Evolutionary conservation across 2,888 invertebrate species (phyloP), one percentile per base, ranked within the genome.

Genomic region (Elegia similella): DNA sequence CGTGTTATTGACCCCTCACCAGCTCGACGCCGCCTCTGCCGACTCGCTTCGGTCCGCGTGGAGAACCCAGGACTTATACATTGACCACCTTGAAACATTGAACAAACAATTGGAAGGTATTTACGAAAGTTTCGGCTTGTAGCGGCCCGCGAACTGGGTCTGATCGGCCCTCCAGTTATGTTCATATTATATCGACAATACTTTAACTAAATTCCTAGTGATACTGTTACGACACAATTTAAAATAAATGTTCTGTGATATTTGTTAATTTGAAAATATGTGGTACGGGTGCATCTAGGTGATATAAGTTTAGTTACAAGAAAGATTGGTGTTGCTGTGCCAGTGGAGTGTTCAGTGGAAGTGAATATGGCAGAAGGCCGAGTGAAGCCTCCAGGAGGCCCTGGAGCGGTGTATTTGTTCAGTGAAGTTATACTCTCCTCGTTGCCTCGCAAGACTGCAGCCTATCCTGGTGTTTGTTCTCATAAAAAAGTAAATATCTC

Each of bases 61-160:
- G 95, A 93, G 92, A 84, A 93, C 93, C 84, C 95, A 95, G 93
- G 95, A 95, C 88, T 93, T 92, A 80, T 96, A 95, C 92, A 93
- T 95, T 88, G 94, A 95, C 82, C 92, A 93, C 78, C 93, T 96
- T 86, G 95, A 96, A 93, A 92, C 94, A 71, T 94, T 95, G 92
- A 92, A 93, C 86, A 92, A 94, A 90, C 93, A 93, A 92, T 94
- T 95, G 93, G 95, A 95, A 95, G 95, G 95, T 95, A 95, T 93
- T 93, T 89, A 92, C 84, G 88, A 84, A 84, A 87, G 80, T 86
- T 86, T 80, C 87, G 88, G 83, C 87, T 88, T 86, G 84, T 89
- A 87, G 89, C 82, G 92, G 78, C 80, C 71, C 60, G 74, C 77
- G 82, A 82, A 80, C 8, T 79, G 85, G 78, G 82, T 73, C 67